A percentile compares a stretch with the other conserved stretches of the same genome.
Evolutionary conservation across 2,888 invertebrate species (phyloP).

Genomic region (Agrochola litura): DNA sequence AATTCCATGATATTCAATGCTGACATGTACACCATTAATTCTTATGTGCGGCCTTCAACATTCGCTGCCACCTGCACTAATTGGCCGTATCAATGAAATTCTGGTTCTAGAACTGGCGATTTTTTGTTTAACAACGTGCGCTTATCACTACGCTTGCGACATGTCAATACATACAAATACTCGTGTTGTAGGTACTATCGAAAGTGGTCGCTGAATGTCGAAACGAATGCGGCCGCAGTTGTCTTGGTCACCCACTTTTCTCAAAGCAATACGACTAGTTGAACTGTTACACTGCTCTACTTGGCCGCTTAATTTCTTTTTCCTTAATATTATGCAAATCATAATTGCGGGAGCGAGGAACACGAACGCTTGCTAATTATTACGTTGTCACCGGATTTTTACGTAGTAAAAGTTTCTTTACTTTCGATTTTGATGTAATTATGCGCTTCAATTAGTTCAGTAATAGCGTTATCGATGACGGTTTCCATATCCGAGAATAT

Average conservation of each 20-base stretch:
- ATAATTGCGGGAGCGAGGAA: slow-evolving; percentile 60
- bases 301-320: slow-evolving; percentile 56
- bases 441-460: slow-evolving; percentile 34
- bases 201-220: slow-evolving; percentile 80
- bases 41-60: slow-evolving; percentile 36
- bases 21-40: slow-evolving; percentile 36
- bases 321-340: slow-evolving; percentile 68
- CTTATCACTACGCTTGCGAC: slow-evolving; percentile 71
- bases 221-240: slow-evolving; percentile 71
- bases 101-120: slow-evolving; percentile 27
- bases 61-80: slow-evolving; percentile 42
- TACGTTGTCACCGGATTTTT: slow-evolving; percentile 44
- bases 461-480: slow-evolving; percentile 51
- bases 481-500: slow-evolving; percentile 34
- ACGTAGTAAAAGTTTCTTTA: slow-evolving; percentile 41
- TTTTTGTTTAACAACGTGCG: slow-evolving; percentile 47
- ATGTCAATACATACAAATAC: slow-evolving; percentile 69
- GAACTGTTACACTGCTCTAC: slow-evolving; percentile 71
- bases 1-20: slow-evolving; percentile 26
- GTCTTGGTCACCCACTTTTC: slow-evolving; percentile 86
- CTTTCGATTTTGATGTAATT: slow-evolving; percentile 56
- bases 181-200: slow-evolving; percentile 42
- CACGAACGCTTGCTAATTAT: slow-evolving; percentile 48
- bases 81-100: slow-evolving; percentile 56
- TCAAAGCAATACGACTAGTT: slow-evolving; percentile 76